A percentile compares a stretch with the other conserved stretches of the same genome.
Conservation (phyloP, 2,888 invertebrate species). For the Deroplatys truncata region DNA sequence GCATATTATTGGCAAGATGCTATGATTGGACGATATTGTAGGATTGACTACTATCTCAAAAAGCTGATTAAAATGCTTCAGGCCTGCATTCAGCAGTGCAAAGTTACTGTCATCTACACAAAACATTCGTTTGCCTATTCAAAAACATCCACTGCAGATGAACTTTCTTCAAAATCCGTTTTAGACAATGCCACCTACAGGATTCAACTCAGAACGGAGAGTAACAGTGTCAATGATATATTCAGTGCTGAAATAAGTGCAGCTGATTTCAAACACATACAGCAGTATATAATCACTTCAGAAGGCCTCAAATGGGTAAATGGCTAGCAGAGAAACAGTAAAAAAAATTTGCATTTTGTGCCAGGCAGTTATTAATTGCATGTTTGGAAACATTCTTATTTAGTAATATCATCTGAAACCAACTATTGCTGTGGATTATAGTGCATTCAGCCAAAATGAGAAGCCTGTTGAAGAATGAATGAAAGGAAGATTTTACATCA, state of each 20-base stretch:
- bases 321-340: neutral
- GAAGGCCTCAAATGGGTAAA: constrained; percentile 10
- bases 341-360: too few species aligned
- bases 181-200: neutral
- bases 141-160: constrained; percentile 29
- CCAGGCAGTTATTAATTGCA: too few species aligned
- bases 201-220: neutral
- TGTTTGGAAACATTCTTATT: too few species aligned
- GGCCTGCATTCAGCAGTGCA: constrained; percentile 49
- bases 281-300: neutral
- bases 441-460: too few species aligned
- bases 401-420: too few species aligned
- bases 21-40: constrained; percentile 38
- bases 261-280: neutral
- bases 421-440: too few species aligned
- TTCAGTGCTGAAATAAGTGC: constrained; percentile 16
- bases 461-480: too few species aligned
- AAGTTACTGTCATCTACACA: constrained; percentile 51
- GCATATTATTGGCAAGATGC: constrained; percentile 53
- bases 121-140: constrained; percentile 51
- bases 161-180: neutral
- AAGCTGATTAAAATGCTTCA: constrained; percentile 46
- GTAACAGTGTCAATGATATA: neutral
- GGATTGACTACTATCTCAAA: constrained; percentile 53
- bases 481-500: too few species aligned